phyloP scores from a whole-genome alignment of 2,797 vertebrate genomes.

The Chrosomus eos region DNA sequence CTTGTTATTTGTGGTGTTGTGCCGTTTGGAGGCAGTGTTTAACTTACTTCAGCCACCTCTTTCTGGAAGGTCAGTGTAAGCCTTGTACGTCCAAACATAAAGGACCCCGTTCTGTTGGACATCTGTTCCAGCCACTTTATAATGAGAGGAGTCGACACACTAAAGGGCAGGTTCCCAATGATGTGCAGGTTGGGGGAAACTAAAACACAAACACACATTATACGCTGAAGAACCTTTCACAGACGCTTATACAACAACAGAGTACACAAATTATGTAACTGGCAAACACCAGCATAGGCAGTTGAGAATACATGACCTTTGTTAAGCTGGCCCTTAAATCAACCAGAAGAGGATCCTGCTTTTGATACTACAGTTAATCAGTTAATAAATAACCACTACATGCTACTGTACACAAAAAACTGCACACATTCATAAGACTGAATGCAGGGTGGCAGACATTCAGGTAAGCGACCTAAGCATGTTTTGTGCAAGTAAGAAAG shows the following conservation, averaged over 20 bases:
- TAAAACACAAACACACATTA: constrained; percentile 63
- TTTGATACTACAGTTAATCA: background rate
- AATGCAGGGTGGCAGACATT: background rate
- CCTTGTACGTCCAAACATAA: constrained; percentile 87
- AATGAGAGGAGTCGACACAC: constrained; percentile 91
- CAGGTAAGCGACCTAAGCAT: background rate
- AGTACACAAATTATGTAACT: background rate
- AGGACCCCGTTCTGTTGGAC: constrained; percentile 85
- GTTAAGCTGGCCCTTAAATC: background rate
- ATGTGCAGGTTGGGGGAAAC: constrained; percentile 91
- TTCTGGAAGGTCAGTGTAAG: constrained; percentile 97
- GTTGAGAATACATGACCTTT: background rate
- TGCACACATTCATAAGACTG: background rate
- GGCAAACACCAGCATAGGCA: background rate
- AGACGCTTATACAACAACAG: background rate
- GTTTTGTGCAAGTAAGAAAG: background rate
- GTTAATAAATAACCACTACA: background rate
- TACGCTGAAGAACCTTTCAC: background rate
- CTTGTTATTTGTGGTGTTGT: too few relatives aligned
- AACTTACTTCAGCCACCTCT: constrained; percentile 90
- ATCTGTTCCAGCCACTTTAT: constrained; percentile 91
- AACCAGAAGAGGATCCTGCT: background rate
- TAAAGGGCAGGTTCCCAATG: constrained; percentile 97
- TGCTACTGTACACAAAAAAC: background rate
- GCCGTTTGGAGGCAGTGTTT: too few relatives aligned